phyloP scores from a whole-genome alignment of 1,140 invertebrate species.

The Aphelenchoides fujianensis region DNA sequence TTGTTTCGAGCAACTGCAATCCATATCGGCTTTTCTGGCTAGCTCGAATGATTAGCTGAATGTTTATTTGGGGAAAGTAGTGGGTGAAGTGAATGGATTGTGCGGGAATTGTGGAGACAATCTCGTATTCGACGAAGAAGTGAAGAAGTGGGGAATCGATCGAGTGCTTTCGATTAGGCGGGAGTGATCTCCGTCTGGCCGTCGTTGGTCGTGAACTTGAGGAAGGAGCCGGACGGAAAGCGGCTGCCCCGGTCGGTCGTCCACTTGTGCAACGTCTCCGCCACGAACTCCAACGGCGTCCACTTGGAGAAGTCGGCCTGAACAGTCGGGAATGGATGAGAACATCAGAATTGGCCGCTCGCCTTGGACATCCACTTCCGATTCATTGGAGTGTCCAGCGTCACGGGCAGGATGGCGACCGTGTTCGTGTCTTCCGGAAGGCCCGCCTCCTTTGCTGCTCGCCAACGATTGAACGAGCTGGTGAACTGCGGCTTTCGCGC shows the following conservation, averaged over 20 bases:
- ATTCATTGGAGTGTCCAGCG: slow-evolving; percentile 92
- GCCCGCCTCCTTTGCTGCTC: slow-evolving; percentile 73
- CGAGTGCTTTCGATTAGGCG: neutral
- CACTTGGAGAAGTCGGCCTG: too few species aligned
- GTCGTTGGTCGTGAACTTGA: slow-evolving; percentile 84
- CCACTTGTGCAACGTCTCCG: slow-evolving; percentile 76
- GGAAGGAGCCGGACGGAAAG: slow-evolving; percentile 78
- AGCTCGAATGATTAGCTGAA: too few species aligned
- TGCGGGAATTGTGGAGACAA: too few species aligned
- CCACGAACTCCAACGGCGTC: slow-evolving; percentile 54
- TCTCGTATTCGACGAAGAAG: too few species aligned
- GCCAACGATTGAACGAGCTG: slow-evolving; percentile 89
- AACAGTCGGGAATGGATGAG: too few species aligned
- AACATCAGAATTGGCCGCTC: too few species aligned
- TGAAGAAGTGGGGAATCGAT: too few species aligned
- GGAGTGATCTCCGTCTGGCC: slow-evolving; percentile 69
- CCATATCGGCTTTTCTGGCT: too few species aligned
- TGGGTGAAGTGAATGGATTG: too few species aligned
- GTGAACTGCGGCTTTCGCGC: slow-evolving; percentile 93
- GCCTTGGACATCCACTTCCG: slow-evolving; percentile 97
- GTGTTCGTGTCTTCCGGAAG: slow-evolving; percentile 76
- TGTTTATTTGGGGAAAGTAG: too few species aligned
- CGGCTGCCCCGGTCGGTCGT: slow-evolving; percentile 70
- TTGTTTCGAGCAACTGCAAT: too few species aligned
- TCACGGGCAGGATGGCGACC: slow-evolving; percentile 84